A percentile compares a stretch with the other conserved stretches of the same genome.
Conservation (phyloP, 2,888 invertebrate species). For the Anthophora plumipes region DNA sequence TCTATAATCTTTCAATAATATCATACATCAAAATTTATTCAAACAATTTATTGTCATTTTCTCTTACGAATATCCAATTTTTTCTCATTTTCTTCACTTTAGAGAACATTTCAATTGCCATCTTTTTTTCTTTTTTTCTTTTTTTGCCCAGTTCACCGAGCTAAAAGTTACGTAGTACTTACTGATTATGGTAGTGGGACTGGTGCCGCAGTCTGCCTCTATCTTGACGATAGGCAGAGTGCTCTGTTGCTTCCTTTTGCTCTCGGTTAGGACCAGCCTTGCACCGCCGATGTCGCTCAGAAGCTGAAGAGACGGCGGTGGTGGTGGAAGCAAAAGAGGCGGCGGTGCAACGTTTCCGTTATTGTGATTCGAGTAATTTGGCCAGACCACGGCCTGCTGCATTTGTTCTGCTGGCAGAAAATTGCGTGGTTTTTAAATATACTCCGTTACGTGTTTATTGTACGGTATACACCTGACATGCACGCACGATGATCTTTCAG, state of each 20-base stretch:
- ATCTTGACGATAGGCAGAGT: conserved; percentile 89
- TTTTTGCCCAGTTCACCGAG: not conserved
- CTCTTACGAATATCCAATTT: no score
- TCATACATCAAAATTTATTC: no score
- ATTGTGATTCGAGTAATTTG: conserved; percentile 87
- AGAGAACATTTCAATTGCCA: not conserved
- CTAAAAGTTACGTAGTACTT: conserved; percentile 45
- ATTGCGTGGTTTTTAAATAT: conserved; percentile 12
- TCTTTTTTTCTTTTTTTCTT: not conserved
- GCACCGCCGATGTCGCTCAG: conserved; percentile 86
- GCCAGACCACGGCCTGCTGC: conserved; percentile 91
- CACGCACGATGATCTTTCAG: not conserved
- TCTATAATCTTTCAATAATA: no score
- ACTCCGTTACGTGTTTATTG: not conserved
- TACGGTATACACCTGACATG: not conserved
- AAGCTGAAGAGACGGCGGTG: conserved; percentile 89
- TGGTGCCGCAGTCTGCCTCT: conserved; percentile 87
- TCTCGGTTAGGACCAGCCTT: conserved; percentile 88
- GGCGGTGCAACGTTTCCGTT: conserved; percentile 84
- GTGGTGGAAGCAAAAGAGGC: conserved; percentile 85
- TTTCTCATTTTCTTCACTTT: no score
- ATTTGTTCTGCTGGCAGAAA: conserved; percentile 86
- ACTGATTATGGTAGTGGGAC: conserved; percentile 82
- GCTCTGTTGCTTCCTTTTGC: conserved; percentile 86
- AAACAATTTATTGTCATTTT: no score